Evolutionary conservation across 2,888 invertebrate species (phyloP).

Genomic region (Scotopteryx bipunctaria): DNA sequence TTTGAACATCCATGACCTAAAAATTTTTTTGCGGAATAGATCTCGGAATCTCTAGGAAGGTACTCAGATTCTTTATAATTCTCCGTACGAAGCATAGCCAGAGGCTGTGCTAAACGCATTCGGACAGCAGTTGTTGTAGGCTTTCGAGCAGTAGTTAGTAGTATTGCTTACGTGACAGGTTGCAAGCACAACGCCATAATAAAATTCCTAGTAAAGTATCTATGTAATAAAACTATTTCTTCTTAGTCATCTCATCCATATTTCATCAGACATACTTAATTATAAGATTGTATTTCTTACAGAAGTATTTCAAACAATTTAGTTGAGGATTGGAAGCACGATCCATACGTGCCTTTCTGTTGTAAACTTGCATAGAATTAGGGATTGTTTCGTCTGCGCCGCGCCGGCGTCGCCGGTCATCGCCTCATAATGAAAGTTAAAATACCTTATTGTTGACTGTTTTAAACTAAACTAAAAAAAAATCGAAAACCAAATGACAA

Average conservation of each 20-base stretch:
- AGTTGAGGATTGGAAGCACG: constrained; percentile 44
- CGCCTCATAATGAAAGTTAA: constrained; percentile 18
- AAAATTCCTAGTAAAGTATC: constrained; percentile 2
- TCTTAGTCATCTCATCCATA: constrained; percentile 18
- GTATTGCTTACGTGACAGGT: background rate
- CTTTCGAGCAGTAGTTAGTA: background rate
- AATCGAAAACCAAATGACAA: background rate
- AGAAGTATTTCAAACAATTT: constrained; percentile 18
- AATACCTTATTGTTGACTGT: background rate
- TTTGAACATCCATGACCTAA: too few relatives aligned
- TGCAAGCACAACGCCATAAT: background rate
- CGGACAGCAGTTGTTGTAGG: too few relatives aligned
- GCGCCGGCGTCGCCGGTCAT: constrained; percentile 32
- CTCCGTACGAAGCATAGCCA: too few relatives aligned
- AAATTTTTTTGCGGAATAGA: too few relatives aligned
- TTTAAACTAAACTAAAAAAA: background rate
- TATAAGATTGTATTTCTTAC: constrained; percentile 13
- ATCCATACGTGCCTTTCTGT: constrained; percentile 70
- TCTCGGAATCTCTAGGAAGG: too few relatives aligned
- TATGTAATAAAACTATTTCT: constrained; percentile 6
- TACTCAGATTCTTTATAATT: too few relatives aligned
- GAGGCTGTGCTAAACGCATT: too few relatives aligned
- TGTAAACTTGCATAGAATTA: constrained; percentile 54
- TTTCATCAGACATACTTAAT: constrained; percentile 9
- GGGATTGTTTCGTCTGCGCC: constrained; percentile 58